phyloP scores from a whole-genome alignment of 2,797 vertebrate species.

The Phataginus tetradactyla region DNA sequence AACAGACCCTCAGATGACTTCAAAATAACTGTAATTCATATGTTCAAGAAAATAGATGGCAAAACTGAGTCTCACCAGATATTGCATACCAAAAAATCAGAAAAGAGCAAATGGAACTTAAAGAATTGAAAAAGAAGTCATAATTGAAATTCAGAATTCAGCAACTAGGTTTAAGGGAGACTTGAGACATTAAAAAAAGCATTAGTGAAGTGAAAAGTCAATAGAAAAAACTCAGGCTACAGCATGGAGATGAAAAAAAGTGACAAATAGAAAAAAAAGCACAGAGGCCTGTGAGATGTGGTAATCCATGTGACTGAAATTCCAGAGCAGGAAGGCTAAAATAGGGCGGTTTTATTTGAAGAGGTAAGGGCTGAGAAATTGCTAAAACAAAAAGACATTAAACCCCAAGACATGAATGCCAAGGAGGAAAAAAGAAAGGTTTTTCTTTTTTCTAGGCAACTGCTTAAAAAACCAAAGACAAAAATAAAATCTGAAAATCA shows the following conservation, averaged over 20 bases:
- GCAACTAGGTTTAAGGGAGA: not conserved
- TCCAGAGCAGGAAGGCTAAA: not conserved
- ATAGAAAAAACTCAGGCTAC: not conserved
- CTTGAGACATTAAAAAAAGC: not conserved
- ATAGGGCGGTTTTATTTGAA: not conserved
- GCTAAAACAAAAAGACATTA: conserved; percentile 12
- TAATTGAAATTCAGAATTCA: conserved; percentile 17
- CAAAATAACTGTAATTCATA: not conserved
- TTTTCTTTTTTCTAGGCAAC: too few relatives aligned
- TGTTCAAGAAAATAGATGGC: not conserved
- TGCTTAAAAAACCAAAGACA: not conserved
- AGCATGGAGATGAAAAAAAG: not conserved
- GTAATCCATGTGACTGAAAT: not conserved
- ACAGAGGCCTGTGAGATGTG: not conserved
- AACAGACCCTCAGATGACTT: not conserved
- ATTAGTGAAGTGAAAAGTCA: not conserved
- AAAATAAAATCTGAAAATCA: conserved; percentile 22
- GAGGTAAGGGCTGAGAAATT: not conserved
- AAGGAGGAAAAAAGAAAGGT: not conserved
- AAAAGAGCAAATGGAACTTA: not conserved
- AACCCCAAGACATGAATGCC: not conserved
- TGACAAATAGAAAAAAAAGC: not conserved
- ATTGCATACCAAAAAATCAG: not conserved
- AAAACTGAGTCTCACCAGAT: conserved; percentile 18
- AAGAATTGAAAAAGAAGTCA: not conserved